These are phyloP conservation scores for Tenthredo scrophulariae DNA, from an alignment of 2,888 invertebrate species.

Conservation along the genomic window DNA sequence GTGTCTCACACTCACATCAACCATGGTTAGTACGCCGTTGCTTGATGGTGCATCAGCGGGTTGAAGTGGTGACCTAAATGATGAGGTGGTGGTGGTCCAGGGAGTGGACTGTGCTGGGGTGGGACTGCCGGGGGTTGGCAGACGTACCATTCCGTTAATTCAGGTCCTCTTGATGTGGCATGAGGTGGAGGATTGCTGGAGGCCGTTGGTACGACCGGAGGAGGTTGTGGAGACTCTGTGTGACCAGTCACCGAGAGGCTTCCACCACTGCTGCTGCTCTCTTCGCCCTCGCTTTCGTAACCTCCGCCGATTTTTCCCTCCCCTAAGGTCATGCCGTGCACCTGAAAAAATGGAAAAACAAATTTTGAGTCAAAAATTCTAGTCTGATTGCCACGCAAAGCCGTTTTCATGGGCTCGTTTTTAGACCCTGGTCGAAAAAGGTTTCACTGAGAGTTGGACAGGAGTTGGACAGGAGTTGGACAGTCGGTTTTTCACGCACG, in stretches of 20 bases:
- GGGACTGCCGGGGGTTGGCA: constrained; percentile 84
- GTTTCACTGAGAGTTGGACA: neutral
- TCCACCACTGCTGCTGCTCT: constrained; percentile 88
- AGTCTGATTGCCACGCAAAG: neutral
- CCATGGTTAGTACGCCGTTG: constrained; percentile 73
- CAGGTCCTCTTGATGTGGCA: constrained; percentile 79
- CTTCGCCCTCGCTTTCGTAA: constrained; percentile 94
- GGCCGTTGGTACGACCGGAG: constrained; percentile 79
- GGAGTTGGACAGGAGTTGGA: neutral
- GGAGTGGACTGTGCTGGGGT: constrained; percentile 81
- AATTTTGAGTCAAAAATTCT: neutral
- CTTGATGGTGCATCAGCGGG: constrained; percentile 83
- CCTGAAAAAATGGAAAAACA: constrained; percentile 74
- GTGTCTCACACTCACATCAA: neutral
- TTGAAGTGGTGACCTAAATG: constrained; percentile 82
- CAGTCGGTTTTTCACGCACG: constrained; percentile 65
- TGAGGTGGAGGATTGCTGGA: constrained; percentile 68
- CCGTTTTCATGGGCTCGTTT: neutral
- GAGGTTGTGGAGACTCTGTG: constrained; percentile 78
- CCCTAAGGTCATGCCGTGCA: constrained; percentile 83
- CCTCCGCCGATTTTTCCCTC: constrained; percentile 82
- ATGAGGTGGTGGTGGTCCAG: constrained; percentile 85
- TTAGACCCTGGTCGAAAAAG: neutral
- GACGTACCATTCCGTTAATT: constrained; percentile 89
- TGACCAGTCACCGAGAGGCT: constrained; percentile 85